A percentile compares a stretch with the other conserved stretches of the same genome.
Conservation (phyloP, 2,888 invertebrate species). For the Phengaris arion region DNA sequence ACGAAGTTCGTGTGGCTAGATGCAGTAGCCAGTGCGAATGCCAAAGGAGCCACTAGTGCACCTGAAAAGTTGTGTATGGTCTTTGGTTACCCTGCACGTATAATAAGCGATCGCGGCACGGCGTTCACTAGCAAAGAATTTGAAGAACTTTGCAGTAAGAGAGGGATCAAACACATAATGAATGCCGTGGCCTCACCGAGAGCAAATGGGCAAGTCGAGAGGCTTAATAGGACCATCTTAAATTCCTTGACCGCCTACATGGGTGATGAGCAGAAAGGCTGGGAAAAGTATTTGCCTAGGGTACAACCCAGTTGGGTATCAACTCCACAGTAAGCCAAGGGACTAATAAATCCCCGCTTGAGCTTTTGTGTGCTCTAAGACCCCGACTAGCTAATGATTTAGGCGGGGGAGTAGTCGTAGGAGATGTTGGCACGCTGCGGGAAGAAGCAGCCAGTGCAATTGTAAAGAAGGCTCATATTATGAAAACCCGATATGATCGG, state of each 20-base stretch:
- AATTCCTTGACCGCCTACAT: not conserved
- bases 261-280: not conserved
- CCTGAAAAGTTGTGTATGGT: not conserved
- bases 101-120: slow-evolving; percentile 10
- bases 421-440: not conserved
- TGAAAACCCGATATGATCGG: not conserved
- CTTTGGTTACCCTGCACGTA: not conserved
- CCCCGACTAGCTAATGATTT: not conserved
- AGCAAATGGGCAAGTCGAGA: not conserved
- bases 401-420: not conserved
- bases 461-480: not conserved
- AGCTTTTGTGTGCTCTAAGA: not conserved
- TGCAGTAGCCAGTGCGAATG: not conserved
- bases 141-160: not conserved
- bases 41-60: not conserved
- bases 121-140: not conserved
- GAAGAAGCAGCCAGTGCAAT: not conserved
- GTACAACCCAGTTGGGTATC: not conserved
- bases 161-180: not conserved
- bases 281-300: not conserved
- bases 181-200: slow-evolving; percentile 1
- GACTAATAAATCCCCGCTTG: not conserved
- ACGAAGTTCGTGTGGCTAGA: not conserved
- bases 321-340: not conserved
- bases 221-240: not conserved